Conservation (phyloP, 2,113 vertebrate genomes). For the Edolisoma coerulescens region DNA sequence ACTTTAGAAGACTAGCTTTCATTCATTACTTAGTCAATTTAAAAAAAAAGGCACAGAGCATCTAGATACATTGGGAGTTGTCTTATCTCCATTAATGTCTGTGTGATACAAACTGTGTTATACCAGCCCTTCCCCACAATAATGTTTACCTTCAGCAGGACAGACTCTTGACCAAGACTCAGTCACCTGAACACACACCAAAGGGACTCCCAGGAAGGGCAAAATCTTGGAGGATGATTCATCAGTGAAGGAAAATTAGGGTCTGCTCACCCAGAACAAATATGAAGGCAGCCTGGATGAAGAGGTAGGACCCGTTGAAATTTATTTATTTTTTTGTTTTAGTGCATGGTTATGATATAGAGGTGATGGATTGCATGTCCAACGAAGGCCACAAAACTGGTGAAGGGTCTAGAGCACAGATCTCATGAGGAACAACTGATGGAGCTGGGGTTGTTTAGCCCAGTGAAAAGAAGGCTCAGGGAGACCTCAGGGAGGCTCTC, state of each 20-base stretch:
- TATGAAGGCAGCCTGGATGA: background rate
- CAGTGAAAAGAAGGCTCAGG: background rate
- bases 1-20: background rate
- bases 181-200: background rate
- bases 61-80: background rate
- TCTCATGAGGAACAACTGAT: background rate
- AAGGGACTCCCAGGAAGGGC: background rate
- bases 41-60: background rate
- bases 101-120: background rate
- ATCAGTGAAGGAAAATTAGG: background rate
- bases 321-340: background rate
- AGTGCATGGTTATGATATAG: background rate
- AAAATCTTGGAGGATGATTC: background rate
- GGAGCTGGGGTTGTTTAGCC: background rate
- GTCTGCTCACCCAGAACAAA: background rate
- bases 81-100: background rate
- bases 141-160: background rate
- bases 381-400: background rate
- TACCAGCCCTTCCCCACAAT: background rate
- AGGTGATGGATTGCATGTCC: background rate
- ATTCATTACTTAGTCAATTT: background rate
- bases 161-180: background rate
- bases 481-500: background rate
- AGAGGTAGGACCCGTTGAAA: background rate
- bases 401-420: background rate